Evolutionary conservation across 2,888 invertebrate species (phyloP), one percentile per base, ranked within the genome.

Genomic region (Deilephila porcellus): DNA sequence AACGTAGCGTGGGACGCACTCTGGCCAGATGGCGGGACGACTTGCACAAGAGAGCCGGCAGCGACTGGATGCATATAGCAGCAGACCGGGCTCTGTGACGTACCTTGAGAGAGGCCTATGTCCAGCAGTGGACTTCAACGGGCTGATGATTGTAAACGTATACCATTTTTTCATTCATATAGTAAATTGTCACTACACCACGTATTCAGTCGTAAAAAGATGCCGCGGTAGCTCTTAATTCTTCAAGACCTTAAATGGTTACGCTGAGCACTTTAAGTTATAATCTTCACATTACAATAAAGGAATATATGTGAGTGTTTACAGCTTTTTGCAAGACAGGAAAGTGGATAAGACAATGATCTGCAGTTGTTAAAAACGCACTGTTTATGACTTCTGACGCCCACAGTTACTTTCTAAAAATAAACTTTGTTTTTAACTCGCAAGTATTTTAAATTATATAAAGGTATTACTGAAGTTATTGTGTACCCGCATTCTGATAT

Each of bases 191-290:
- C n/a, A 5, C 32, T 32, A 6, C 5, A 56, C 7, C 4, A 56
- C 4, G n/a, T 14, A n/a, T 17, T 56, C 5, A n/a, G 4, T 0
- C 14, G 25, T 52, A 25, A 67, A 67, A 67, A 37, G 37, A 56
- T 56, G n/a, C 56, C 11, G 14, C 6, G 7, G 25, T 20, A 25
- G 14, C 67, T 45, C 4, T 52, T 14, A n/a, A 20, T 25, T 45
- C 25, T 1, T 67, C 6, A 25, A 34, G 34, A n/a, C 67, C 67
- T 67, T 67, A 67, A 67, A 67, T 52, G 67, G 67, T 67, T 17
- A 11, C 37, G 8, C 77, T 78, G 76, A 78, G 72, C 79, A 77
- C 76, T 76, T 72, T 72, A 75, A 72, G 76, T 73, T 76, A 59
- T 72, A 52, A 67, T 67, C 67, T 37, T 73, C n/a, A 60, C n/a